Conservation (phyloP, 2,113 vertebrate genomes). For the Cyprinodon variegatus region DNA sequence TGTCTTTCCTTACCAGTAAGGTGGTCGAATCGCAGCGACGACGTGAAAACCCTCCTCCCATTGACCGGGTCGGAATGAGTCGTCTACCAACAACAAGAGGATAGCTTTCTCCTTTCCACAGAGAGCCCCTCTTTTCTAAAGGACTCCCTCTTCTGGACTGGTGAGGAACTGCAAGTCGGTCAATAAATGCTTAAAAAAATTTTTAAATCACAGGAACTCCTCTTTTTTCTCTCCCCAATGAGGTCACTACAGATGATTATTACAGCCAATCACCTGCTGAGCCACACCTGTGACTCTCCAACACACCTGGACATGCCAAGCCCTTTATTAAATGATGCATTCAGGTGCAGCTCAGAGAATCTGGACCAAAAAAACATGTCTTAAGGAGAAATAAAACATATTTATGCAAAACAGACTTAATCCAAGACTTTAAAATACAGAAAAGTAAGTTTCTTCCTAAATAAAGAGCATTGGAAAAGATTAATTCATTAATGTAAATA, state of each 20-base stretch:
- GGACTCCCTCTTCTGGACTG: slow-evolving; percentile 46
- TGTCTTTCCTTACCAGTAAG: slow-evolving; percentile 76
- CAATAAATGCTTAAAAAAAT: background rate
- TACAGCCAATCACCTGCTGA: slow-evolving; percentile 39
- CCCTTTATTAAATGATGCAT: slow-evolving; percentile 21
- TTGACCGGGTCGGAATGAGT: slow-evolving; percentile 88
- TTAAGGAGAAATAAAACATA: background rate
- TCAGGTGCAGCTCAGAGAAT: slow-evolving; percentile 33
- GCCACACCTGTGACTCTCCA: slow-evolving; percentile 23
- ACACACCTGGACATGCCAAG: slow-evolving; percentile 13
- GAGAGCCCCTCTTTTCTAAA: background rate
- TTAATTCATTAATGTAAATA: background rate
- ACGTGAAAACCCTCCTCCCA: slow-evolving; percentile 81
- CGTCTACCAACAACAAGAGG: slow-evolving; percentile 82
- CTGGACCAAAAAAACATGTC: background rate
- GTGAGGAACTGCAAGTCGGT: slow-evolving; percentile 20
- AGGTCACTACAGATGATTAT: background rate
- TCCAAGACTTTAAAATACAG: too few relatives aligned
- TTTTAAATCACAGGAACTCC: background rate
- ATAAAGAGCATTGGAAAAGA: background rate
- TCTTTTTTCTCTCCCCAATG: slow-evolving; percentile 27
- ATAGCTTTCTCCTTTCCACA: slow-evolving; percentile 61
- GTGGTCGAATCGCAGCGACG: slow-evolving; percentile 80
- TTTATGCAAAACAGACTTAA: background rate
- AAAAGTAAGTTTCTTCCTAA: too few relatives aligned